Evolutionary conservation across 2,888 invertebrate genomes (phyloP).

Genomic region (Cantharis rustica): DNA sequence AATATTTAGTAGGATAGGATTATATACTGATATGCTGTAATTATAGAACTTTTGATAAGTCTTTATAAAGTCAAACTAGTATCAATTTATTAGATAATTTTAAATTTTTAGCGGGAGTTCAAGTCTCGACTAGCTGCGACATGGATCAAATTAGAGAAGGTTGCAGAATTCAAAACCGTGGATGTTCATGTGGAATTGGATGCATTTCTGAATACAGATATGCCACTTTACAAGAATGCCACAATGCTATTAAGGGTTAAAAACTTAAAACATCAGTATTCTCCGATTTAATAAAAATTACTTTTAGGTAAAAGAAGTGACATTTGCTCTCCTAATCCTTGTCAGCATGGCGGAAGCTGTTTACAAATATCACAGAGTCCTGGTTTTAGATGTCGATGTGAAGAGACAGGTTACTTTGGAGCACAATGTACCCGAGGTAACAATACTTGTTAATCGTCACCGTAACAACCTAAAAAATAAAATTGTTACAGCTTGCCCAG

Average conservation of each 20-base stretch:
- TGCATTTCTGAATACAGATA: slow-evolving; percentile 71
- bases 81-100: neutral
- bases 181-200: slow-evolving; percentile 69
- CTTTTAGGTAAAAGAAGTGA: slow-evolving; percentile 60
- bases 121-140: slow-evolving; percentile 57
- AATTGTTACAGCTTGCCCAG: slow-evolving; percentile 67
- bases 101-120: slow-evolving; percentile 2
- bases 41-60: too few relatives aligned
- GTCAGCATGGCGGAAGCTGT: slow-evolving; percentile 69
- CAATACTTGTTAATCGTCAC: slow-evolving; percentile 25
- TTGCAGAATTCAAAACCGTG: slow-evolving; percentile 65
- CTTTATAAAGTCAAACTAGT: neutral
- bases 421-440: slow-evolving; percentile 71
- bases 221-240: slow-evolving; percentile 64
- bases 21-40: too few relatives aligned
- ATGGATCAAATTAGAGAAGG: slow-evolving; percentile 64
- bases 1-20: too few relatives aligned
- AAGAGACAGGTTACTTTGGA: slow-evolving; percentile 77
- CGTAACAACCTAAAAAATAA: neutral
- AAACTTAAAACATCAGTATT: neutral
- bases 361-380: slow-evolving; percentile 69
- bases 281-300: neutral
- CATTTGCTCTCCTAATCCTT: slow-evolving; percentile 68
- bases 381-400: slow-evolving; percentile 71
- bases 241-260: slow-evolving; percentile 66